Evolutionary conservation across 2,797 vertebrate genomes (phyloP).

Genomic region (Sarcoramphus papa): DNA sequence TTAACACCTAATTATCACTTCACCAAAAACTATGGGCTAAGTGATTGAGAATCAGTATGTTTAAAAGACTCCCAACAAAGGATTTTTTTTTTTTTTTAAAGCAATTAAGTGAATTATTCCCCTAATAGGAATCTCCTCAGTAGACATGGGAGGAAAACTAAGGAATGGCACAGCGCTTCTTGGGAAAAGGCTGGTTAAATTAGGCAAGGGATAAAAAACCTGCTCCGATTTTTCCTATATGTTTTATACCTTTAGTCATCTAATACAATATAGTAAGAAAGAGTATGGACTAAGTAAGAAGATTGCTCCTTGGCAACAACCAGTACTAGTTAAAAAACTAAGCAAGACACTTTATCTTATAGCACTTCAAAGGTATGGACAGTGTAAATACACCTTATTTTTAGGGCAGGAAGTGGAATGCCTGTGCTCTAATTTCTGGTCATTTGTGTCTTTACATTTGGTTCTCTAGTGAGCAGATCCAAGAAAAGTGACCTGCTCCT

Average conservation of each 20-base stretch:
- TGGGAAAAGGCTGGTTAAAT: background rate
- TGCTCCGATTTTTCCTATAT: background rate
- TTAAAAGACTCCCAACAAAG: conserved; percentile 55
- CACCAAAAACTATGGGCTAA: conserved; percentile 32
- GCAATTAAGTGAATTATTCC: conserved; percentile 56
- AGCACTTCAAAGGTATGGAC: background rate
- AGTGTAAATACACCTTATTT: background rate
- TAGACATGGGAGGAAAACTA: background rate
- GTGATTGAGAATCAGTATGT: conserved; percentile 47
- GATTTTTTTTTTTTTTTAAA: background rate
- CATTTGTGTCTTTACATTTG: background rate
- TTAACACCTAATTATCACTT: conserved; percentile 69
- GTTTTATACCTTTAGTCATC: background rate
- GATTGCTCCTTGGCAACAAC: background rate
- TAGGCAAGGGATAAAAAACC: background rate
- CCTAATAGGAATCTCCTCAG: conserved; percentile 24
- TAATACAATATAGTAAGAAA: background rate
- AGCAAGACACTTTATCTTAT: background rate
- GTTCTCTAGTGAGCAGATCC: background rate
- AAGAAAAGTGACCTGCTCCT: background rate
- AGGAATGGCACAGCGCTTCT: background rate
- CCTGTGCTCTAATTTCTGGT: background rate
- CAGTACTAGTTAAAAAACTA: background rate
- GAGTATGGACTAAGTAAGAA: background rate
- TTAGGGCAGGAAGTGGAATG: background rate